Conservation (phyloP, 2,113 vertebrate species). For the Circaetus gallicus region DNA sequence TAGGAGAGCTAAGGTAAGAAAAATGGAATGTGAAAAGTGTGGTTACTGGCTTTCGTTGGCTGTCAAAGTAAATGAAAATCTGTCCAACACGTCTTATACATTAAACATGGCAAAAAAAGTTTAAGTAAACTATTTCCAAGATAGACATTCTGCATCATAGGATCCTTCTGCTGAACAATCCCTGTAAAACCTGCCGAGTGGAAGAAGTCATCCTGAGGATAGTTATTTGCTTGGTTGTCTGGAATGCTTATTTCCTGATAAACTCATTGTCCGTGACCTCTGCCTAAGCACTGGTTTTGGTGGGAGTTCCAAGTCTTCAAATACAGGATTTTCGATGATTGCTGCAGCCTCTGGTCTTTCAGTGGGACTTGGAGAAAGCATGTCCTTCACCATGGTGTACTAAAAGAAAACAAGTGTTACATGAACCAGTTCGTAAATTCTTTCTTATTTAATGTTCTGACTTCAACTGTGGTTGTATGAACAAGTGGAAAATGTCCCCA, state of each 20-base stretch:
- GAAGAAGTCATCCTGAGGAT: constrained; percentile 45
- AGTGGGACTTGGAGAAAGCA: constrained; percentile 86
- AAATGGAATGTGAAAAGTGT: neutral
- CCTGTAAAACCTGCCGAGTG: neutral
- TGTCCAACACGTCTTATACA: neutral
- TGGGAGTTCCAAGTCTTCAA: constrained; percentile 89
- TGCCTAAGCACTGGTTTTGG: constrained; percentile 83
- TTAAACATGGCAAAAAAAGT: constrained; percentile 4
- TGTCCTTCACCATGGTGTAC: constrained; percentile 90
- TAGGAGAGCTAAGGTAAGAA: neutral
- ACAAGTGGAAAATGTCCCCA: neutral
- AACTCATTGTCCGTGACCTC: constrained; percentile 91
- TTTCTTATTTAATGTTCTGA: neutral
- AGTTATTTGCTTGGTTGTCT: constrained; percentile 80
- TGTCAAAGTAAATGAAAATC: neutral
- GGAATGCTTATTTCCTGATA: constrained; percentile 83
- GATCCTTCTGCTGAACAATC: constrained; percentile 41
- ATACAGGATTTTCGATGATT: constrained; percentile 88
- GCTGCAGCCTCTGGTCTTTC: constrained; percentile 89
- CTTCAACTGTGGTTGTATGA: neutral
- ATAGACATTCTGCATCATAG: constrained; percentile 38
- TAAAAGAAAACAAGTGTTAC: constrained; percentile 40
- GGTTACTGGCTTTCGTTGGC: neutral
- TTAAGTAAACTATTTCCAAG: constrained; percentile 39
- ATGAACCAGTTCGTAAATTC: neutral